These are phyloP conservation scores for Papilio dardanus DNA, from an alignment of 1,140 invertebrate genomes.

Conservation along the genomic window DNA sequence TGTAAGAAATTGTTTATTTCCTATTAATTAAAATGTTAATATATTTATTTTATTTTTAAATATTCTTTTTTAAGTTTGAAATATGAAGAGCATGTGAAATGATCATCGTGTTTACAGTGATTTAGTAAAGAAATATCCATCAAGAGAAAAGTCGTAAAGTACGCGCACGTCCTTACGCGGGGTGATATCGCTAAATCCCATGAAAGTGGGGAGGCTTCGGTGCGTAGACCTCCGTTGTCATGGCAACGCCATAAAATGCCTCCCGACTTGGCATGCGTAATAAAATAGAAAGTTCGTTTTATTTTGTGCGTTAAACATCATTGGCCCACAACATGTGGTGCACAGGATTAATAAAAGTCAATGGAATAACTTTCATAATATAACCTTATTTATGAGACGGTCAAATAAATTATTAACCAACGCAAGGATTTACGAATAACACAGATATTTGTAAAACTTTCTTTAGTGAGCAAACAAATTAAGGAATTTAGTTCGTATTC, in stretches of 20 bases:
- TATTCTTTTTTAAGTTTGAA: neutral
- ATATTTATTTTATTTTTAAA: no score
- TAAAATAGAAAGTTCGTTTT: slow-evolving; percentile 15
- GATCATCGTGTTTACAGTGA: slow-evolving; percentile 1
- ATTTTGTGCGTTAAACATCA: slow-evolving; percentile 29
- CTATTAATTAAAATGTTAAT: no score
- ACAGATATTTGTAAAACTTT: neutral
- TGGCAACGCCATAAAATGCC: slow-evolving; percentile 29
- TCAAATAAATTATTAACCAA: slow-evolving; percentile 29
- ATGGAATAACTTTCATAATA: slow-evolving; percentile 19
- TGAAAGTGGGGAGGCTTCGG: slow-evolving; percentile 32
- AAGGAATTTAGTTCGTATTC: no score
- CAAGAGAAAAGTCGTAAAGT: slow-evolving; percentile 28
- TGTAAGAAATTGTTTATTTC: no score
- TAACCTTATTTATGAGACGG: slow-evolving; percentile 29
- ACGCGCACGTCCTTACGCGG: neutral
- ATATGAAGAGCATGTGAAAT: neutral
- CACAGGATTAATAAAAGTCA: neutral
- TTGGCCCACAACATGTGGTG: slow-evolving; percentile 3
- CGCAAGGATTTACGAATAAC: slow-evolving; percentile 9
- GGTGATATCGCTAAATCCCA: slow-evolving; percentile 31
- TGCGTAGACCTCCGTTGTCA: neutral
- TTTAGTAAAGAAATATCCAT: slow-evolving; percentile 12
- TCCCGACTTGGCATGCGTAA: slow-evolving; percentile 8
- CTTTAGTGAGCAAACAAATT: neutral